Conservation (phyloP, 2,797 vertebrate genomes). For the Acrocephalus scirpaceus region DNA sequence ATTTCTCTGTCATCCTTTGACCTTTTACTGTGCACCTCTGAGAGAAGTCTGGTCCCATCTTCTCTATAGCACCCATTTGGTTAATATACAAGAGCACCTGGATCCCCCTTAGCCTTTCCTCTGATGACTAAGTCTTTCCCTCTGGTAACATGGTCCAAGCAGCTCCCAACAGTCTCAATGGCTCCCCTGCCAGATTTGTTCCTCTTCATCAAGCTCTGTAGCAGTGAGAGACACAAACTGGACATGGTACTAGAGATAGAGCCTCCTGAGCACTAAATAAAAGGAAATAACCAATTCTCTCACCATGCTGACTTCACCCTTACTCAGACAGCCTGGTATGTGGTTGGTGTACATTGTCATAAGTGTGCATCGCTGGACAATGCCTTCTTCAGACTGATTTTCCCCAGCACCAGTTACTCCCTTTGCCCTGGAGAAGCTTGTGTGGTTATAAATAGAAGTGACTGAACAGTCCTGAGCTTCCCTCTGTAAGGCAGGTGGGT, state of each 20-base stretch:
- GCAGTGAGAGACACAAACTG: not conserved
- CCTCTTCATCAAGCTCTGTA: not conserved
- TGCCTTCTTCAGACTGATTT: not conserved
- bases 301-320: not conserved
- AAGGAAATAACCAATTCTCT: not conserved
- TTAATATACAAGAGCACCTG: not conserved
- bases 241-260: not conserved
- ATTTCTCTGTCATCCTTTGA: not conserved
- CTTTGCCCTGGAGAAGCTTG: not conserved
- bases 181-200: not conserved
- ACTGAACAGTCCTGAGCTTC: not conserved
- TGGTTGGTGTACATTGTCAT: not conserved
- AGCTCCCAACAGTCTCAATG: not conserved
- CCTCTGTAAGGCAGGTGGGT: not conserved
- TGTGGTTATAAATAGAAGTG: not conserved
- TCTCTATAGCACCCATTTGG: not conserved
- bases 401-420: not conserved
- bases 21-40: not conserved
- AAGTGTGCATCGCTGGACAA: rapidly evolving
- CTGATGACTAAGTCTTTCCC: not conserved
- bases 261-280: not conserved
- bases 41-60: not conserved
- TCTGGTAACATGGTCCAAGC: not conserved
- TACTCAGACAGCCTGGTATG: not conserved
- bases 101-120: not conserved